Conservation (phyloP, 1,140 invertebrate species). For the Bursaphelenchus mucronatus region DNA sequence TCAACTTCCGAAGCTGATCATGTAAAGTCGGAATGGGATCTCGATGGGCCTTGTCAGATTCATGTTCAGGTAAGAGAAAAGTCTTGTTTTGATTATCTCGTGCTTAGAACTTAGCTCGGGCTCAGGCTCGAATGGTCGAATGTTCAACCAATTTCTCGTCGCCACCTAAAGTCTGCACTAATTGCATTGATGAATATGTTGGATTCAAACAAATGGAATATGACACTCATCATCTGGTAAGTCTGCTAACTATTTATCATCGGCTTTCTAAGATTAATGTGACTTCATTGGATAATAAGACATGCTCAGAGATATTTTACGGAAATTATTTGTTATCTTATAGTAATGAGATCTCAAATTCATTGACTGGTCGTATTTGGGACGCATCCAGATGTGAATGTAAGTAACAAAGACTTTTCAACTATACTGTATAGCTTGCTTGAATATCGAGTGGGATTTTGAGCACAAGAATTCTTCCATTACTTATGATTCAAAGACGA, state of each 20-base stretch:
- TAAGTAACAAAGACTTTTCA: slow-evolving; percentile 33
- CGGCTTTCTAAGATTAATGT: slow-evolving; percentile 33
- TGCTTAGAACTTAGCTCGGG: slow-evolving; percentile 41
- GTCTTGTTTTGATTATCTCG: slow-evolving; percentile 10
- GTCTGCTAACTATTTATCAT: slow-evolving; percentile 2
- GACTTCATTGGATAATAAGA: slow-evolving; percentile 46
- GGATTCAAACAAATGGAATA: slow-evolving; percentile 51
- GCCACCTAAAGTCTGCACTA: slow-evolving; percentile 53
- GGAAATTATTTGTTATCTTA: slow-evolving; percentile 47
- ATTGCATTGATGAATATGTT: slow-evolving; percentile 48
- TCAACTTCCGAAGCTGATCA: neutral
- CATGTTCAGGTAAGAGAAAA: slow-evolving; percentile 38
- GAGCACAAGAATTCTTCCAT: slow-evolving; percentile 26
- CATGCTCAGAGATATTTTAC: slow-evolving; percentile 47
- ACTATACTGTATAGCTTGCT: slow-evolving; percentile 43
- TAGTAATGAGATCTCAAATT: slow-evolving; percentile 39
- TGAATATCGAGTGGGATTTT: slow-evolving; percentile 46
- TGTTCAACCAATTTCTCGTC: slow-evolving; percentile 49
- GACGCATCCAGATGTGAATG: slow-evolving; percentile 48
- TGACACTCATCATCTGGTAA: slow-evolving; percentile 42
- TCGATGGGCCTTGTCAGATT: slow-evolving; percentile 47
- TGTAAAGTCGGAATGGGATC: slow-evolving; percentile 31
- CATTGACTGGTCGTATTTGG: slow-evolving; percentile 44
- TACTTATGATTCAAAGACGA: slow-evolving; percentile 40
- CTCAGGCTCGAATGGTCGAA: slow-evolving; percentile 37